Conservation (phyloP, 2,888 invertebrate species). For the Pheosia gnoma region DNA sequence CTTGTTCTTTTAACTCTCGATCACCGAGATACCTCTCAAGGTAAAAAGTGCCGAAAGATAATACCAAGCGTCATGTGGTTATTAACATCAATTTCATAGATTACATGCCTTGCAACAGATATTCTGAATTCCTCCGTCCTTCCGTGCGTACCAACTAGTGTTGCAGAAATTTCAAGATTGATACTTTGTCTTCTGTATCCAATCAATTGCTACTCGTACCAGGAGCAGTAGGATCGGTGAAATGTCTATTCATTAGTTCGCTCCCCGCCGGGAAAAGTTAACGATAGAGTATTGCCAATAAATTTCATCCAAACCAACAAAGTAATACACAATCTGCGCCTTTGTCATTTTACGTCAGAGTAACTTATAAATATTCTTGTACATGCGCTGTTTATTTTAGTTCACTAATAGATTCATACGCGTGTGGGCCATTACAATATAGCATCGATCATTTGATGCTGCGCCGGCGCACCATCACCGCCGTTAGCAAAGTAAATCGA, state of each 20-base stretch:
- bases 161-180: neutral
- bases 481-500: conserved; percentile 74
- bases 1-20: neutral
- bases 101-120: neutral
- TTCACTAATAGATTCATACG: conserved; percentile 55
- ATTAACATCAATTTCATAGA: neutral
- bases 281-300: neutral
- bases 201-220: neutral
- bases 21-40: neutral
- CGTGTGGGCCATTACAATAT: conserved; percentile 71
- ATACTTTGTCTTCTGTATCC: neutral
- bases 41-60: neutral
- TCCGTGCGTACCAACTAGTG: neutral
- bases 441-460: conserved; percentile 57
- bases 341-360: conserved; percentile 18
- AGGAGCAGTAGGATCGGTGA: neutral
- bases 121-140: neutral
- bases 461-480: conserved; percentile 59
- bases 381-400: conserved; percentile 49
- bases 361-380: conserved; percentile 42
- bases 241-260: neutral
- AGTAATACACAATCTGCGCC: neutral
- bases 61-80: neutral
- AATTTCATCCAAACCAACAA: neutral
- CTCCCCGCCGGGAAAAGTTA: neutral